Evolutionary conservation across 37 sponge, comb jelly and placozoan genomes (phyloP).

Genomic region (Ephydatia muelleri): DNA sequence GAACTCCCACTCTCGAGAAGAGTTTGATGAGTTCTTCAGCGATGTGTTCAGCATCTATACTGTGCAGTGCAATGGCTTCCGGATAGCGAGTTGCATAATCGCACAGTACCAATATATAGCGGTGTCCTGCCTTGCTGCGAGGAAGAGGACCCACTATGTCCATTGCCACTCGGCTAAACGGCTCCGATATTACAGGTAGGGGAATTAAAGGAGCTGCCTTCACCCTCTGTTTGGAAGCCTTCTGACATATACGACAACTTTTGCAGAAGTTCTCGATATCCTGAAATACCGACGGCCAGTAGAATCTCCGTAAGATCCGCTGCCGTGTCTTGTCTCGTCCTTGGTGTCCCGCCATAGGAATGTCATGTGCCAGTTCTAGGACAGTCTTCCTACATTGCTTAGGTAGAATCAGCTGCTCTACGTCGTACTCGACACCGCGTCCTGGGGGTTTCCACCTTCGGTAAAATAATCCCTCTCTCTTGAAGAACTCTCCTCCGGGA

Average conservation of each 20-base stretch:
- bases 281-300: slow-evolving; percentile 49
- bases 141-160: slow-evolving; percentile 63
- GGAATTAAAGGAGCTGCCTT: slow-evolving; percentile 47
- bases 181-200: slow-evolving; percentile 36
- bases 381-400: slow-evolving; percentile 11
- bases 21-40: slow-evolving; percentile 40
- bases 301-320: slow-evolving; percentile 37
- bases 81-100: slow-evolving; percentile 56
- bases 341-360: slow-evolving; percentile 54
- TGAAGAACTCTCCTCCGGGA: neutral
- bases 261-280: slow-evolving; percentile 39
- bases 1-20: slow-evolving; percentile 49
- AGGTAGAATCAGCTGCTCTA: slow-evolving; percentile 18
- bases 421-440: too few relatives aligned
- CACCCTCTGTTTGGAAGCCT: neutral
- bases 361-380: neutral
- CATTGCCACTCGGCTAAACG: slow-evolving; percentile 54
- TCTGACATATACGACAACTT: slow-evolving; percentile 35
- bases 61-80: slow-evolving; percentile 43
- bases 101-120: slow-evolving; percentile 38
- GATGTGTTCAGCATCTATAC: slow-evolving; percentile 33
- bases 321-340: slow-evolving; percentile 44
- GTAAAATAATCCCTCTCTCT: neutral
- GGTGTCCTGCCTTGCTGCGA: slow-evolving; percentile 16
- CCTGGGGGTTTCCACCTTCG: neutral